Base-by-base conservation (phyloP, 2,113 vertebrate species). In the Callopanchax toddi region DNA sequence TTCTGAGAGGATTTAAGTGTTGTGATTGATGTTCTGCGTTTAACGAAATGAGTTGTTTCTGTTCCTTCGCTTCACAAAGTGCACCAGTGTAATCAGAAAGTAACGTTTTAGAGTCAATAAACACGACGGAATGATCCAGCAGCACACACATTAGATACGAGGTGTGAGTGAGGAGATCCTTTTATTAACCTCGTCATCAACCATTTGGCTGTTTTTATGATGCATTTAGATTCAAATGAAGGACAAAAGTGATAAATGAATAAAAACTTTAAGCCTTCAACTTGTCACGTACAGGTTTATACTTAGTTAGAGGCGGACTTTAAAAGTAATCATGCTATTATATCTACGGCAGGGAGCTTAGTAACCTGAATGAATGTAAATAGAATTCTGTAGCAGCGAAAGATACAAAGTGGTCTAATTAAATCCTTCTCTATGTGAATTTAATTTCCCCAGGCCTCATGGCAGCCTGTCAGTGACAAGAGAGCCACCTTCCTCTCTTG, bases 351-450 rank as follows among this genome's bases (percentile, higher is more conserved):
- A 29, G 68, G 57, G 66, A 54, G 63, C 79, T 75, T 62, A 76
- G 80, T 74, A 70, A 67, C 80, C 42, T 36, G 61, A 79, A 54
- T 48, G 64, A 72, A 82, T 85, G 79, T 81, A 86, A 87, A 87
- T 86, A 74, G 76, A 58, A 87, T 78, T 79, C 68, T 34, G 77
- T 59, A 0, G 60, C 78, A 64, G 36, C 69, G 82, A 87, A 86
- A 83, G 79, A 74, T 86, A 83, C 87, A 89, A 87, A 85, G 85
- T 87, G 81, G 61, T 85, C 79, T 78, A 87, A 87, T 87, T 84
- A 84, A 85, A 83, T 84, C 63, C 60, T 60, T 66, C 74, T 82
- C 63, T 17, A 76, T 76, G 80, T 60, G 76, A 81, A 83, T 80
- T 82, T 70, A 83, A 85, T 85, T 85, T 83, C 81, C 74, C 60